A percentile compares a stretch with the other conserved stretches of the same genome.
These are phyloP conservation scores for Sylvilagus bachmani DNA, from an alignment of 2,113 vertebrate species.

Conservation along the genomic window DNA sequence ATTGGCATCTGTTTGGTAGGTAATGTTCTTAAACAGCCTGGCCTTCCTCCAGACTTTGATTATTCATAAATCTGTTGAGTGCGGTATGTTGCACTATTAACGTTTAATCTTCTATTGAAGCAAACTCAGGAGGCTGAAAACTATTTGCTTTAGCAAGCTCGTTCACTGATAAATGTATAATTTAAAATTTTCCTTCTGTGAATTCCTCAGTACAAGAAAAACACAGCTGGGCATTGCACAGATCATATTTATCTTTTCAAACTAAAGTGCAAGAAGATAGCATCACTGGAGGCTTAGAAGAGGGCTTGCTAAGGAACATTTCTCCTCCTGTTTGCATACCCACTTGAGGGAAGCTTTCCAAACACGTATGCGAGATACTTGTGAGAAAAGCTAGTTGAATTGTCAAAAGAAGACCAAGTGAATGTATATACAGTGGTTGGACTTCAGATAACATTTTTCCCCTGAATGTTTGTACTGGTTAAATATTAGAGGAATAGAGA, in stretches of 20 bases:
- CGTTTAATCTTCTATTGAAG: conserved; percentile 90
- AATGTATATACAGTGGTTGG: conserved; percentile 91
- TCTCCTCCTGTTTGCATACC: conserved; percentile 90
- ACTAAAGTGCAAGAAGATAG: conserved; percentile 91
- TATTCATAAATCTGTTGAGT: conserved; percentile 90
- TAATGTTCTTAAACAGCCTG: conserved; percentile 85
- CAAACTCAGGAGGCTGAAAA: conserved; percentile 84
- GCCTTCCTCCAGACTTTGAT: conserved; percentile 89
- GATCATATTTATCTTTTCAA: conserved; percentile 92
- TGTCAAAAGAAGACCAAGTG: conserved; percentile 92
- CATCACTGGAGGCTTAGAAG: conserved; percentile 87
- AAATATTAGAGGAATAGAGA: conserved; percentile 95
- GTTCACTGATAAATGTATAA: conserved; percentile 89
- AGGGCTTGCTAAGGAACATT: conserved; percentile 88
- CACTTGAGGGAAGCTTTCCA: conserved; percentile 91
- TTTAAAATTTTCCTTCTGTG: conserved; percentile 89
- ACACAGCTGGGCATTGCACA: conserved; percentile 90
- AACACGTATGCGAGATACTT: conserved; percentile 91
- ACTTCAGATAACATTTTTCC: conserved; percentile 94
- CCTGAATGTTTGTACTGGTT: conserved; percentile 93
- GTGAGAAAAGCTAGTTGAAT: conserved; percentile 90
- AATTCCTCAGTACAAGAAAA: conserved; percentile 89
- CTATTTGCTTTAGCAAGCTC: conserved; percentile 89
- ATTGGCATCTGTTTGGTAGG: conserved; percentile 76
- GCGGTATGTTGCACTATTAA: conserved; percentile 88